These are phyloP conservation scores for Siderastrea siderea DNA, from an alignment of 92 coral and sea anemone species.

Conservation along the genomic window DNA sequence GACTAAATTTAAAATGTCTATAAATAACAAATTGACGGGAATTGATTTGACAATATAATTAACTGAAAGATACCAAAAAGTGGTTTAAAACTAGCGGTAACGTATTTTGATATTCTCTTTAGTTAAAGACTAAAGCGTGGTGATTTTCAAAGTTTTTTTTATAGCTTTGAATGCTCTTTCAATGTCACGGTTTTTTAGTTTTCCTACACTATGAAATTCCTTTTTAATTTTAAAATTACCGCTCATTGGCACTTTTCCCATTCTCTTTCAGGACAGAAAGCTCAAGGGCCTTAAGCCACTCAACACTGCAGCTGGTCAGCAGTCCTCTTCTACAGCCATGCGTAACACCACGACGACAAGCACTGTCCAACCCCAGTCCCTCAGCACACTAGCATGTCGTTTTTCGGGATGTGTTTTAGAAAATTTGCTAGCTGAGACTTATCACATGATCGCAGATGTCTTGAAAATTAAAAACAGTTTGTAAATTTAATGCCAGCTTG, in stretches of 20 bases:
- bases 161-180: no score
- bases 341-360: constrained; percentile 1
- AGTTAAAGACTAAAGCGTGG: no score
- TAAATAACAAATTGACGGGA: no score
- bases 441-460: constrained; percentile 15
- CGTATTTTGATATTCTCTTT: no score
- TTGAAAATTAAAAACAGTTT: neutral
- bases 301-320: constrained; percentile 14
- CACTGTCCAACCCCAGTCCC: neutral
- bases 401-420: constrained; percentile 8
- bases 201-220: neutral
- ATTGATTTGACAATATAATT: no score
- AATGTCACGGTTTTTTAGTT: neutral
- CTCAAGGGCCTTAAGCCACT: constrained; percentile 7
- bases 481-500: neutral
- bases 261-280: constrained; percentile 12
- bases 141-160: no score
- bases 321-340: neutral
- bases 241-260: neutral
- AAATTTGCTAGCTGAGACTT: neutral
- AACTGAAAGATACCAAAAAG: no score
- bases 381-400: constrained; percentile 7
- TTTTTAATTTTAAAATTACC: neutral
- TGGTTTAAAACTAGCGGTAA: no score
- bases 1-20: no score